Evolutionary conservation across 2,797 vertebrate species (phyloP).

Genomic region (Varecia variegata): DNA sequence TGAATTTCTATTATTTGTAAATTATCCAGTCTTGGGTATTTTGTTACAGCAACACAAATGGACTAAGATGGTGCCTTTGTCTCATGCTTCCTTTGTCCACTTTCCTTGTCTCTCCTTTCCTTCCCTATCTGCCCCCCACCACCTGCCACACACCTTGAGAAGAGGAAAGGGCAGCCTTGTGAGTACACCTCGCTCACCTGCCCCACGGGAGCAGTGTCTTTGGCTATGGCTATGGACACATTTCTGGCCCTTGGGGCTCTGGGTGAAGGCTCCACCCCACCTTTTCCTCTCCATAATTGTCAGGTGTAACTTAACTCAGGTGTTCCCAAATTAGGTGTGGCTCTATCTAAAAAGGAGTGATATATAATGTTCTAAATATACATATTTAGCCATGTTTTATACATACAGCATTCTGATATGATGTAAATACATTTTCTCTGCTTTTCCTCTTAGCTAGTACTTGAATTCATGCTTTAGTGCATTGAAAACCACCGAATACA

Average conservation of each 20-base stretch:
- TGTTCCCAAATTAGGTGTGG: neutral
- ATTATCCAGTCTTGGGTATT: neutral
- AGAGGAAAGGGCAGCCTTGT: accelerated
- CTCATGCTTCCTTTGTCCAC: neutral
- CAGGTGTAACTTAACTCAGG: neutral
- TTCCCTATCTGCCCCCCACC: accelerated
- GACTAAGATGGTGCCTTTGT: neutral
- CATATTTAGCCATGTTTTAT: neutral
- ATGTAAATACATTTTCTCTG: neutral
- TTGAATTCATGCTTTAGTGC: neutral
- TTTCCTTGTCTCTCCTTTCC: neutral
- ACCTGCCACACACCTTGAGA: neutral
- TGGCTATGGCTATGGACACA: neutral
- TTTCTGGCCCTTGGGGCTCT: neutral
- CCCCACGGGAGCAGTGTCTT: accelerated
- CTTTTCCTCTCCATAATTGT: too few species aligned
- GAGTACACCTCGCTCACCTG: neutral
- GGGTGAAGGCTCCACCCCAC: neutral
- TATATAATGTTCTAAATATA: neutral
- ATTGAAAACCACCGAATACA: neutral
- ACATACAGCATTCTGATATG: neutral
- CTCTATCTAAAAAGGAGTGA: neutral
- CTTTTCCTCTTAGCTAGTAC: neutral
- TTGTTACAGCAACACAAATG: neutral
- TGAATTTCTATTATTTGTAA: neutral